These are phyloP conservation scores for Petrosia ficiformis DNA, from an alignment of 37 sponge, comb jelly and placozoan species.

Conservation along the genomic window DNA sequence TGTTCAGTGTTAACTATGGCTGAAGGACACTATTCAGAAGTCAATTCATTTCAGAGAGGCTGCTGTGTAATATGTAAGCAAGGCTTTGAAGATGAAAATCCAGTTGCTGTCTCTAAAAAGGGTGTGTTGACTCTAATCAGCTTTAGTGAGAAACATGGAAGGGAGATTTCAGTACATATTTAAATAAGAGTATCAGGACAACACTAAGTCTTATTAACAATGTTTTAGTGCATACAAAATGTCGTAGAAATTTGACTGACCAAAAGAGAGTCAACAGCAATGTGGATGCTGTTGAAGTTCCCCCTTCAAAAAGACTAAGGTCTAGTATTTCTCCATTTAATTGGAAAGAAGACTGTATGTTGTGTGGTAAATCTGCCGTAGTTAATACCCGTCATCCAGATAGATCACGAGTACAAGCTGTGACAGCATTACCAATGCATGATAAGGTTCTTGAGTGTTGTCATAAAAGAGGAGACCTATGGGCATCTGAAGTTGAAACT, in stretches of 20 bases:
- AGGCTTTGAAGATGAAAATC: not conserved
- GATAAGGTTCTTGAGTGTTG: conserved; percentile 31
- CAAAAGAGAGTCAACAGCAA: not conserved
- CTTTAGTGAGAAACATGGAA: not conserved
- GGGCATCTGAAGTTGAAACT: conserved; percentile 41
- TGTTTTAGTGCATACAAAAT: not conserved
- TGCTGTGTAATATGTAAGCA: too few species aligned
- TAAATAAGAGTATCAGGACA: not conserved
- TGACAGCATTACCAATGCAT: conserved; percentile 16
- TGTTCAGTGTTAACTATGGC: too few species aligned
- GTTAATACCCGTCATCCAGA: conserved; percentile 32
- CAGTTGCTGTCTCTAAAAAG: not conserved
- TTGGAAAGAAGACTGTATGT: not conserved
- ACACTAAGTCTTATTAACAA: too few species aligned
- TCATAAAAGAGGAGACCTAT: conserved; percentile 20
- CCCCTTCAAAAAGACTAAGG: not conserved
- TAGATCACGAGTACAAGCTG: conserved; percentile 12
- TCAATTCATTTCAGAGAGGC: too few species aligned
- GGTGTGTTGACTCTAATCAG: not conserved
- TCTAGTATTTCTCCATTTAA: not conserved
- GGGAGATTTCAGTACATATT: not conserved
- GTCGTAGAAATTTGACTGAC: not conserved
- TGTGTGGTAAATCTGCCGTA: not conserved
- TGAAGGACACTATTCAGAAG: too few species aligned
- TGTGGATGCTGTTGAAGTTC: not conserved